A percentile compares a stretch with the other conserved stretches of the same genome.
Conservation (phyloP, 2,113 vertebrate species). For the Microtus pennsylvanicus region DNA sequence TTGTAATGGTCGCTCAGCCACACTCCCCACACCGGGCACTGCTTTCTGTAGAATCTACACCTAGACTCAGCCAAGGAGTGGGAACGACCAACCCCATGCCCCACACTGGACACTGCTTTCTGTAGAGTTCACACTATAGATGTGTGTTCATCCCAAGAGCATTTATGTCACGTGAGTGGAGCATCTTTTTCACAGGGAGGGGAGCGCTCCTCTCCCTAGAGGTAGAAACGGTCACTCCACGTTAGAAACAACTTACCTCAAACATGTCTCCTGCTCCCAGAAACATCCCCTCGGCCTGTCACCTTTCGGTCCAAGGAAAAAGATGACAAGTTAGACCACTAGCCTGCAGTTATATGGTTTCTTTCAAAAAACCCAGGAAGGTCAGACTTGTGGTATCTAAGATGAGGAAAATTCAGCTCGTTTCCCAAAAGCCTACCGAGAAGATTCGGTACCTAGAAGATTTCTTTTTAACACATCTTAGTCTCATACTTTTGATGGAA, state of each 20-base stretch:
- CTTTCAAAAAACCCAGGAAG: not conserved
- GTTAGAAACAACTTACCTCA: not conserved
- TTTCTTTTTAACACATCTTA: not conserved
- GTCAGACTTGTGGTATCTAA: not conserved
- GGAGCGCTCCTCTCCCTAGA: not conserved
- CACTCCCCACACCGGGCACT: accelerated
- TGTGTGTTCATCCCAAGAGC: not conserved
- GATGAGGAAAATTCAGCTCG: not conserved
- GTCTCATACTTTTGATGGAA: not conserved
- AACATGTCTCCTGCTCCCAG: not conserved
- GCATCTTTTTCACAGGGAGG: not conserved
- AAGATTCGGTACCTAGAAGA: not conserved
- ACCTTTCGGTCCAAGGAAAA: not conserved
- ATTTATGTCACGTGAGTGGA: no score
- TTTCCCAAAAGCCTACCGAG: not conserved
- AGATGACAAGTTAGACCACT: not conserved
- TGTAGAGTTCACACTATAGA: not conserved
- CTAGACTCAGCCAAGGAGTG: no score
- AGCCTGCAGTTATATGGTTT: not conserved
- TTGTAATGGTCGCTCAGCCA: not conserved
- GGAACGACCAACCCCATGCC: not conserved
- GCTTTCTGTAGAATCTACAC: not conserved
- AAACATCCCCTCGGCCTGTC: not conserved
- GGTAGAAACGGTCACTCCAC: not conserved
- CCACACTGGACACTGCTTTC: not conserved